These are phyloP conservation scores for Bemisia tabaci DNA, from an alignment of 1,140 invertebrate genomes.

Conservation along the genomic window DNA sequence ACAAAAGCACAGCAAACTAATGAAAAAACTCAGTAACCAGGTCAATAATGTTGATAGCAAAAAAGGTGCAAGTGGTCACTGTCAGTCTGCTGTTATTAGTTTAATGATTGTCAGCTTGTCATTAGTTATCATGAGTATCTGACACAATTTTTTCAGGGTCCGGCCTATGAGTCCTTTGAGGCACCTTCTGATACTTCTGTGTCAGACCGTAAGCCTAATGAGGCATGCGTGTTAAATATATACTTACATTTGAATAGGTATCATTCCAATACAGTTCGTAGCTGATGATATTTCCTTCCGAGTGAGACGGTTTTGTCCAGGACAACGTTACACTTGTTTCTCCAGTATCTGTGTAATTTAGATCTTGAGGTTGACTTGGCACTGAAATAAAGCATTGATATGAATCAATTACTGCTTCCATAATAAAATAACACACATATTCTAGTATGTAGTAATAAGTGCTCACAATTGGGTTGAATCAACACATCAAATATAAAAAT, in stretches of 20 bases:
- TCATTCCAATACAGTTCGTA: constrained; percentile 98
- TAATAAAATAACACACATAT: not conserved
- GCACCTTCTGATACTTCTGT: not conserved
- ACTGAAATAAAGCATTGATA: constrained; percentile 48
- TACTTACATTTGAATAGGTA: constrained; percentile 73
- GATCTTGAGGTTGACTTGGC: constrained; percentile 83
- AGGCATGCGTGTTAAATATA: no score
- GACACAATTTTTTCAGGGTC: no score
- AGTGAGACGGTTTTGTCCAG: constrained; percentile 81
- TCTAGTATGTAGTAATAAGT: not conserved
- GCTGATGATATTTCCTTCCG: constrained; percentile 80
- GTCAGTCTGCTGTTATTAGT: no score
- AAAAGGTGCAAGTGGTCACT: no score
- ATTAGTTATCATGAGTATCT: no score
- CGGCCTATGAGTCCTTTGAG: not conserved
- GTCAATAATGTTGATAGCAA: no score
- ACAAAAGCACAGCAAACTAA: no score
- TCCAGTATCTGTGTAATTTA: constrained; percentile 65
- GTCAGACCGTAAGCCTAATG: no score
- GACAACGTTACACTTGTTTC: constrained; percentile 42
- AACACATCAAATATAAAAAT: no score
- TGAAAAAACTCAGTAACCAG: no score
- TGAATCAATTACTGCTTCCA: not conserved
- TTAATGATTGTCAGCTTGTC: no score
- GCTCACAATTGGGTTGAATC: no score